These are phyloP conservation scores for Ennomos erosarius DNA, from an alignment of 2,888 invertebrate species.

Conservation along the genomic window DNA sequence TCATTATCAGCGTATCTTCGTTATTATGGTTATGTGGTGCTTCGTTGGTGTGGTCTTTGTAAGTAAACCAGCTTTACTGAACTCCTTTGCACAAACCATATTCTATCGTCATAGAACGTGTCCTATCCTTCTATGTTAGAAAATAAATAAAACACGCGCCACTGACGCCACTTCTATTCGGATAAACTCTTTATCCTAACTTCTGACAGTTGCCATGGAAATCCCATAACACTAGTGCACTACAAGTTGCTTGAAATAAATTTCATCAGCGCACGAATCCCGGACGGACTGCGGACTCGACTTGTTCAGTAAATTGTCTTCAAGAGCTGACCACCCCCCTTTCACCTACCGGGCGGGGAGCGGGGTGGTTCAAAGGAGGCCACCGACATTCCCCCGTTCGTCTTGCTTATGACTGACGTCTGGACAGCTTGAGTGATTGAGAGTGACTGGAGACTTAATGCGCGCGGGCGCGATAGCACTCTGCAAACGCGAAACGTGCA, in stretches of 20 bases:
- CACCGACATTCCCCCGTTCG: slow-evolving; percentile 79
- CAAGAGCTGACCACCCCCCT: slow-evolving; percentile 80
- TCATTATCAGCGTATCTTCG: too few relatives aligned
- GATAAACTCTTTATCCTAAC: slow-evolving; percentile 35
- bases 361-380: slow-evolving; percentile 64
- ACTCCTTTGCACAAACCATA: background rate
- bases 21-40: too few relatives aligned
- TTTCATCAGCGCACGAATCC: slow-evolving; percentile 77
- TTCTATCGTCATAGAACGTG: slow-evolving; percentile 12
- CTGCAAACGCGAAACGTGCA: slow-evolving; percentile 47
- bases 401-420: slow-evolving; percentile 84
- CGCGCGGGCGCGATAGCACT: slow-evolving; percentile 71
- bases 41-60: too few relatives aligned
- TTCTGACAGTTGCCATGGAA: slow-evolving; percentile 50
- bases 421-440: slow-evolving; percentile 84
- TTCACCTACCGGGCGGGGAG: slow-evolving; percentile 59
- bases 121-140: slow-evolving; percentile 13
- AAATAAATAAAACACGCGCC: slow-evolving; percentile 21
- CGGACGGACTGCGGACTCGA: slow-evolving; percentile 67
- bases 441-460: slow-evolving; percentile 84
- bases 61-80: background rate
- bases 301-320: slow-evolving; percentile 83
- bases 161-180: slow-evolving; percentile 27
- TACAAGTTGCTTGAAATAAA: slow-evolving; percentile 77
- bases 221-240: slow-evolving; percentile 68